Conservation (phyloP, 1,140 invertebrate genomes). For the Eueides isabella region DNA sequence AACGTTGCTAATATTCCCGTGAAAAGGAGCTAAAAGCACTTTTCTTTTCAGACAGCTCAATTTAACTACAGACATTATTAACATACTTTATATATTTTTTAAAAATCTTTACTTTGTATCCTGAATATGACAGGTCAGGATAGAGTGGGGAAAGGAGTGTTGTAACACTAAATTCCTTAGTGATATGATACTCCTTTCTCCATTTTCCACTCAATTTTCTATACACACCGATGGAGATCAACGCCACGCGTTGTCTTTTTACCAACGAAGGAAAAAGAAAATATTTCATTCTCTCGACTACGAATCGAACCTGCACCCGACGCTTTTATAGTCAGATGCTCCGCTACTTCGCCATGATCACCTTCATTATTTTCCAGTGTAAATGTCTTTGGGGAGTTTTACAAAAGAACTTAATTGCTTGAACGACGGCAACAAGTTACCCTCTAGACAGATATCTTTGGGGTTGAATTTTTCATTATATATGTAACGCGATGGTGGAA, state of each 20-base stretch:
- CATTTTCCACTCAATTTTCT: too few species aligned
- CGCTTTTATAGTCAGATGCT: too few species aligned
- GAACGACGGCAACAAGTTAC: constrained; percentile 40
- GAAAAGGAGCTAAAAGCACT: not conserved
- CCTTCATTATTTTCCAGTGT: not conserved
- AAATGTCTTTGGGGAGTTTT: constrained; percentile 17
- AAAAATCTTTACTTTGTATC: not conserved
- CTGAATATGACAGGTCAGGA: too few species aligned
- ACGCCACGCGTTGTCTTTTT: too few species aligned
- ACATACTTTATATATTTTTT: not conserved
- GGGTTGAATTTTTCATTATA: constrained; percentile 54
- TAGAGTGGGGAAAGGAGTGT: too few species aligned
- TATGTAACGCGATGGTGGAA: constrained; percentile 41
- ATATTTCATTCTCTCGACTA: too few species aligned
- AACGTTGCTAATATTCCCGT: not conserved
- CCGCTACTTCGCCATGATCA: too few species aligned
- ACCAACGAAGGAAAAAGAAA: too few species aligned
- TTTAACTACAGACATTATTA: not conserved
- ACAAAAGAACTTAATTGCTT: constrained; percentile 32
- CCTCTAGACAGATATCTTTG: constrained; percentile 52
- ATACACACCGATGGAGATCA: too few species aligned
- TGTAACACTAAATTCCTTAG: too few species aligned
- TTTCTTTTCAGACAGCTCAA: not conserved
- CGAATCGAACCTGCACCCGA: too few species aligned
- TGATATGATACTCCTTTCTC: too few species aligned